Percentiles rank a stretch among this genome's conserved stretches.
These are phyloP conservation scores for Odontomyia ornata DNA, from an alignment of 2,888 invertebrate genomes.

Conservation along the genomic window DNA sequence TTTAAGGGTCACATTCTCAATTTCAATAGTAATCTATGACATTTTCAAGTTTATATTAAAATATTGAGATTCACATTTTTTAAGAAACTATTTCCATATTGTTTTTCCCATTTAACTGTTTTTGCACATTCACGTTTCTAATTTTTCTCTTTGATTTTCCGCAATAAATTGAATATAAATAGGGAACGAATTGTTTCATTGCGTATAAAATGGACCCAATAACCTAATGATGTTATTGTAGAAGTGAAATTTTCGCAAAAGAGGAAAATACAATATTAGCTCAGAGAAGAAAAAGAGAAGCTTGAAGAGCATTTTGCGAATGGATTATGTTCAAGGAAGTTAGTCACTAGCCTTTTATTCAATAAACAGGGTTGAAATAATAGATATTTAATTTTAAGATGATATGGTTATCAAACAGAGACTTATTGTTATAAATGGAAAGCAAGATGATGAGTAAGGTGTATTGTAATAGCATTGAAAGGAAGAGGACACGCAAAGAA, in stretches of 20 bases:
- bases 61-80: neutral
- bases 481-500: no score
- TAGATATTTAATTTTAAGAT: neutral
- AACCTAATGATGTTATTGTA: no score
- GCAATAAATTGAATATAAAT: neutral
- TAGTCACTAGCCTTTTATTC: constrained; percentile 36
- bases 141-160: neutral
- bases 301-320: neutral
- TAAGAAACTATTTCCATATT: neutral
- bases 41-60: neutral
- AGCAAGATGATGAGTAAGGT: no score
- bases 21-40: neutral
- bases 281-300: no score
- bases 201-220: no score
- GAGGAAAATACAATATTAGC: no score
- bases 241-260: no score
- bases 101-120: neutral
- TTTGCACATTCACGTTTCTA: neutral
- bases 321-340: constrained; percentile 23
- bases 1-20: no score
- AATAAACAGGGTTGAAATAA: neutral
- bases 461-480: no score
- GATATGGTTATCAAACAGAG: no score
- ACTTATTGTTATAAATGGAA: no score
- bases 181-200: no score